Base-by-base conservation (phyloP, 2,888 invertebrate genomes). In the Troides helena region DNA sequence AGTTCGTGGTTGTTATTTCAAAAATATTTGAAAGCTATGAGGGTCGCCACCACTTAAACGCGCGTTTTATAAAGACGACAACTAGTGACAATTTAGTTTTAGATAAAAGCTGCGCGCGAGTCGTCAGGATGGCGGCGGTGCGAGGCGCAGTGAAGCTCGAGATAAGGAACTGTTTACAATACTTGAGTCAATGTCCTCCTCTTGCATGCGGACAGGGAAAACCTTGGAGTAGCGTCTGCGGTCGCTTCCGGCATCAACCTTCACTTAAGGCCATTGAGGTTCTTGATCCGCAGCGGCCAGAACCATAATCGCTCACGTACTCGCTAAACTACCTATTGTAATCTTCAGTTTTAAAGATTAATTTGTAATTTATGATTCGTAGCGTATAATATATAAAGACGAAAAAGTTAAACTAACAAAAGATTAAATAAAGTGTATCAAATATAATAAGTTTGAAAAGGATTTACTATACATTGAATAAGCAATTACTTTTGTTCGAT, bases 141-240 rank as follows among this genome's bases (percentile, higher is more conserved):
- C 83, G 82, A 72, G 72, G 76, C 64, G 73, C 75, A 71, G 62
- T 73, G 78, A 86, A 87, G 85, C 85, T 87, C 81, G 81, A 91
- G 92, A 92, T 92, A 92, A 92, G 92, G 89, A 90, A 90, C 88
- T 92, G 92, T 92, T 92, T 92, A 92, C 92, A 89, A 87, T 90
- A 83, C 87, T 89, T 90, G 86, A 90, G 92, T 92, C 92, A 92
- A 92, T 90, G 92, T 90, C 92, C 92, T 92, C 90, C 86, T 89
- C 84, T 85, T 84, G 87, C 80, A 76, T 74, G 78, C 79, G 81
- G 73, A 90, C 85, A 88, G 84, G 89, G 87, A 91, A 92, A 92
- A 88, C 92, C 89, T 89, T 91, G 90, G 89, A 90, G 90, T 80
- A 68, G 87, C 72, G 62, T 78, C 76, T 79, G 77, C 81, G 85